phyloP scores from a whole-genome alignment of 1,140 invertebrate genomes.

The Microplitis mediator region DNA sequence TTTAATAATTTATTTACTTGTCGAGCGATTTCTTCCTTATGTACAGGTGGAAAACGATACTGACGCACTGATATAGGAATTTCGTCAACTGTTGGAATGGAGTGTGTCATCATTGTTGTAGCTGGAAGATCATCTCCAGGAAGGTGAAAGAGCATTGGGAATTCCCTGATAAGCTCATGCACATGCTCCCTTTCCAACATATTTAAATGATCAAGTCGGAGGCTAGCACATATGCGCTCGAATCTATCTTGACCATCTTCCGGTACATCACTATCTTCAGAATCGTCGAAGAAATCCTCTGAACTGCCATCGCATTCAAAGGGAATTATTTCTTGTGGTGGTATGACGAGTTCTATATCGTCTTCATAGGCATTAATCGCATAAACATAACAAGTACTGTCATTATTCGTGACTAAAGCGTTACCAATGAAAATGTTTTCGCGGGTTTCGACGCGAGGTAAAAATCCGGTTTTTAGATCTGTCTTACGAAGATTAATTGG shows the following conservation, averaged over 20 bases:
- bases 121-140: neutral
- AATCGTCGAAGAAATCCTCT: neutral
- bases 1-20: conserved; percentile 21
- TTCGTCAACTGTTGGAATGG: too few relatives aligned
- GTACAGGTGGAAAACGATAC: too few relatives aligned
- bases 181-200: too few relatives aligned
- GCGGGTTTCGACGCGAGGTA: neutral
- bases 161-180: neutral
- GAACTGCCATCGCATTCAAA: neutral
- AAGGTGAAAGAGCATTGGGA: neutral
- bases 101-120: too few relatives aligned
- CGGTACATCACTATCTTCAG: neutral
- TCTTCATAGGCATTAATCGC: neutral
- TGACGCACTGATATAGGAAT: too few relatives aligned
- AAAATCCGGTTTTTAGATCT: neutral
- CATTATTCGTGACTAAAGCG: neutral
- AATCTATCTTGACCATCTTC: neutral
- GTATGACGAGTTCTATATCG: neutral
- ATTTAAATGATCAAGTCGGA: too few relatives aligned
- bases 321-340: conserved; percentile 9
- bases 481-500: neutral
- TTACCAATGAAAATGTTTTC: neutral
- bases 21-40: neutral
- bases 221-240: too few relatives aligned
- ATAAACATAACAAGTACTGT: too few relatives aligned